A percentile compares a stretch with the other conserved stretches of the same genome.
These are phyloP conservation scores for Martes martes DNA, from an alignment of 2,113 vertebrate genomes.

Conservation along the genomic window DNA sequence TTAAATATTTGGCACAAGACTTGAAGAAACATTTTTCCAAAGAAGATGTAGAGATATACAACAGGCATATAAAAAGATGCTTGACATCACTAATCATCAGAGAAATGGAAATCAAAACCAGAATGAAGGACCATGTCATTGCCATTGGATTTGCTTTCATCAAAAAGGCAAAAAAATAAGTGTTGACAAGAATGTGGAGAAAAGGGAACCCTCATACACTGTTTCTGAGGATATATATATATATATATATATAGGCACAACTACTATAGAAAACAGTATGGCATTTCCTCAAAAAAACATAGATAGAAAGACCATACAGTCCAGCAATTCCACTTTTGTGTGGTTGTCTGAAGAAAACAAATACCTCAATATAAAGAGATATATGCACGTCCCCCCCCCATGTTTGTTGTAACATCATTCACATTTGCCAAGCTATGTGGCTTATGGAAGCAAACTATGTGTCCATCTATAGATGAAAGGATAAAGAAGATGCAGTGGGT, in stretches of 20 bases:
- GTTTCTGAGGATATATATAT: not conserved
- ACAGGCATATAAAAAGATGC: not conserved
- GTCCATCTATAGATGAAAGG: not conserved
- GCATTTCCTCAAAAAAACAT: not conserved
- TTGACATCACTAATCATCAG: not conserved
- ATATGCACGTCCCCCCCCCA: not conserved
- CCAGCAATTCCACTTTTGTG: not conserved
- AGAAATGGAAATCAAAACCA: not conserved
- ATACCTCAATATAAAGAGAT: not conserved
- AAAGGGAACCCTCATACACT: not conserved
- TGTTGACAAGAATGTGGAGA: no score
- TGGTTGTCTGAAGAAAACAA: not conserved
- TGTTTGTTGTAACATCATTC: not conserved
- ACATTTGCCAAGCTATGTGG: not conserved
- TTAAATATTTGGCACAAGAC: not conserved
- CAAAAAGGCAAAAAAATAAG: no score
- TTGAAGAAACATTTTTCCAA: not conserved
- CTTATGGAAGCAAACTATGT: not conserved
- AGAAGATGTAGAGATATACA: not conserved
- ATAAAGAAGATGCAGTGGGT: not conserved
- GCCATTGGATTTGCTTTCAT: no score
- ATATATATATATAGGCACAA: not conserved
- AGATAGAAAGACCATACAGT: not conserved
- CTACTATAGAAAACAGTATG: not conserved
- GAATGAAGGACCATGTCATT: not conserved